Base-by-base conservation (phyloP, 2,797 vertebrate genomes). In the Hydrolagus colliei region DNA sequence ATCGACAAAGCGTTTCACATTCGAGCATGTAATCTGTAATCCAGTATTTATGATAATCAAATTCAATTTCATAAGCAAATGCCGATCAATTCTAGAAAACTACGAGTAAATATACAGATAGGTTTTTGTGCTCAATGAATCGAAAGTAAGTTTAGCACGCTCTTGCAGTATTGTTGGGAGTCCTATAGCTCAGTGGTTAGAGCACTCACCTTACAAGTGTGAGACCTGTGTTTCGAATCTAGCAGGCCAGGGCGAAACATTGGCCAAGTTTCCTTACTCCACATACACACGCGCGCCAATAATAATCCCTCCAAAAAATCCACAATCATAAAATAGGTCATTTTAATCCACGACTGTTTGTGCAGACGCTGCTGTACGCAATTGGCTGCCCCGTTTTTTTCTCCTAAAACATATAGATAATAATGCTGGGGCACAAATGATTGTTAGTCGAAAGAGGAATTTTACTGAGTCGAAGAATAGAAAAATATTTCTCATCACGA, bases 41-140 rank as follows among this genome's bases (percentile, higher is more conserved):
- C 61, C 63, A 61, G 61, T 79, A 63, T 22, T 22, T 10, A 52
- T 2, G 61, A 59, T 63, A 62, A 62, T 63, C 8, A 79, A 79
- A 62, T 79, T 63, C 20, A 79, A 79, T 79, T 79, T 63, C 76
- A 79, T 61, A 63, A 79, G 76, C 61, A 79, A 79, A n/a, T 80
- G 78, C 61, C 62, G 27, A 80, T 80, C 78, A 35, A n/a, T 63
- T 35, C 22, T 1, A 32, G 67, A 27, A 65, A 63, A 80, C 61
- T 16, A 63, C 13, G n/a, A 80, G 14, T 80, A 65, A 16, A 80
- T 27, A 80, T 32, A 67, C 32, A 32, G 32, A 80, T 32, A 9
- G 13, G 11, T 10, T 63, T 65, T 11, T 20, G 41, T 52, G 41
- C 41, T 52, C 41, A 52, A 52, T 52, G 41, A 52, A 52, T 52